Conservation (phyloP, 2,888 invertebrate species). For the Schizaphis graminum region DNA sequence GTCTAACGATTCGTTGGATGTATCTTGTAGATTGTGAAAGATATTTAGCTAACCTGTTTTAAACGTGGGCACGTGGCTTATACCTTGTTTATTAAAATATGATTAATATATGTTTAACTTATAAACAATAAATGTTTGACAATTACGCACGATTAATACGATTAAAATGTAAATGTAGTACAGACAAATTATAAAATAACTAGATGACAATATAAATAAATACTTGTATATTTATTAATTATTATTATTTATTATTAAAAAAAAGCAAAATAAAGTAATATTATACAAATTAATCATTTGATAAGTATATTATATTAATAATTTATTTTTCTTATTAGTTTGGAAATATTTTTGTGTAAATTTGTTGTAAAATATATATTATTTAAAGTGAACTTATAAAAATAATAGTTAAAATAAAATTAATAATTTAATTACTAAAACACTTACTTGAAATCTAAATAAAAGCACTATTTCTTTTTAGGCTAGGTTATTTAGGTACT, state of each 20-base stretch:
- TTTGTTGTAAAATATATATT: background rate
- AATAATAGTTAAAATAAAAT: background rate
- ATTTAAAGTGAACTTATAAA: background rate
- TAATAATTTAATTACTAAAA: background rate
- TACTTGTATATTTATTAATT: background rate
- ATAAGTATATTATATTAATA: background rate
- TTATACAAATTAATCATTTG: background rate
- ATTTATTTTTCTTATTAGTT: background rate
- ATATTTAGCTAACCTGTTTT: constrained; percentile 10
- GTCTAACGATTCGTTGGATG: background rate
- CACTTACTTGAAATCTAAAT: background rate
- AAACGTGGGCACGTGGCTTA: background rate
- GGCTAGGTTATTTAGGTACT: background rate
- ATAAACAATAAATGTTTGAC: background rate
- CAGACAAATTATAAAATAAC: background rate
- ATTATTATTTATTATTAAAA: background rate
- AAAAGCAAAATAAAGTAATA: background rate
- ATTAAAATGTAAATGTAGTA: background rate
- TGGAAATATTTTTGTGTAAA: background rate
- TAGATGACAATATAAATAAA: background rate
- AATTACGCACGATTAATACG: background rate
- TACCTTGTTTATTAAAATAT: background rate
- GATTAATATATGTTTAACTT: background rate
- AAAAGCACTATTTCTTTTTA: background rate
- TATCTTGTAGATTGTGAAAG: background rate